Evolutionary conservation across 1,140 invertebrate species (phyloP).

Genomic region (Leptopilina boulardi): DNA sequence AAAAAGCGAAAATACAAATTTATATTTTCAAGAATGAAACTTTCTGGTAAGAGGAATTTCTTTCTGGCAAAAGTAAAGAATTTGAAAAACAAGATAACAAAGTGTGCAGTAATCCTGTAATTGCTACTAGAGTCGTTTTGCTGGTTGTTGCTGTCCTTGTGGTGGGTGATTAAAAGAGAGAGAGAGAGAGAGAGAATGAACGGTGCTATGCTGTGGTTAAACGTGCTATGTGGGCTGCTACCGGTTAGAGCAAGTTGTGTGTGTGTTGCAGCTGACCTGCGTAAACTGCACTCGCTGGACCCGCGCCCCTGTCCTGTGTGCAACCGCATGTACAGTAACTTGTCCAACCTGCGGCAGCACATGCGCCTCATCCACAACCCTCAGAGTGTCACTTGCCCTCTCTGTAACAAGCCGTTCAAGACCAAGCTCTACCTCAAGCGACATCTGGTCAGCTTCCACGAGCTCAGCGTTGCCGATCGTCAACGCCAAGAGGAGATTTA

Average conservation of each 20-base stretch:
- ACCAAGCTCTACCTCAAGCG: constrained; percentile 86
- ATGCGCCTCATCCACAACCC: constrained; percentile 88
- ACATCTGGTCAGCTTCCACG: constrained; percentile 80
- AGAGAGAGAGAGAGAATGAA: constrained; percentile 34
- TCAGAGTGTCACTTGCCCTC: constrained; percentile 83
- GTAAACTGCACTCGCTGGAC: constrained; percentile 82
- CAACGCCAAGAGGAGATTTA: constrained; percentile 74
- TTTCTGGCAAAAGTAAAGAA: neutral
- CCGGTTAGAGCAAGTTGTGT: constrained; percentile 78
- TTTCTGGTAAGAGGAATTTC: constrained; percentile 27
- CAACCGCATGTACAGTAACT: constrained; percentile 87
- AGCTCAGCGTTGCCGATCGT: constrained; percentile 72
- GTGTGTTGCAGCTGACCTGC: constrained; percentile 78
- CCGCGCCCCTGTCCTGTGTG: constrained; percentile 85
- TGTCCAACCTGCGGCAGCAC: constrained; percentile 87
- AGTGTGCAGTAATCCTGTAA: constrained; percentile 64
- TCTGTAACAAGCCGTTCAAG: constrained; percentile 87
- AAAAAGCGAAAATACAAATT: neutral
- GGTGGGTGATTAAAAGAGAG: constrained; percentile 68
- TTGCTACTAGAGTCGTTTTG: constrained; percentile 71
- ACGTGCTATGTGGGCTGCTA: constrained; percentile 75
- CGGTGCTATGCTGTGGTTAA: constrained; percentile 68
- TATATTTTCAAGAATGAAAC: neutral
- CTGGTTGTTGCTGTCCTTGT: constrained; percentile 77
- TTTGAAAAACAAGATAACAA: constrained; percentile 12